These are phyloP conservation scores for Athripsodes cinereus DNA, from an alignment of 2,888 invertebrate species.

Conservation along the genomic window DNA sequence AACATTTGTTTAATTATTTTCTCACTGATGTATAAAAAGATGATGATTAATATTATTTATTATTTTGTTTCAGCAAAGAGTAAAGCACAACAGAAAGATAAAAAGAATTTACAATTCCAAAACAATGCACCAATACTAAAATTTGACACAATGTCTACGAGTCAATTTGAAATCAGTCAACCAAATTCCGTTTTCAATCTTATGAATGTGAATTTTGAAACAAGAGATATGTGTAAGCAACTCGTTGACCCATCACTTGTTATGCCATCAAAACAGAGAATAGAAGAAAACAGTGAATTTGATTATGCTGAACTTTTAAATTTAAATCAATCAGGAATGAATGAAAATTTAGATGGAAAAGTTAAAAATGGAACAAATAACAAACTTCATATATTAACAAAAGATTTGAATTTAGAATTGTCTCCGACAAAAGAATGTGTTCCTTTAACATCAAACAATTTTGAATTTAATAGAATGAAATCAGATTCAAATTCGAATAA, in stretches of 20 bases:
- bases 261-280: constrained; percentile 14
- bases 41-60: not conserved
- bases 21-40: no score
- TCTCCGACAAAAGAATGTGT: not conserved
- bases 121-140: constrained; percentile 4
- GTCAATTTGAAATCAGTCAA: constrained; percentile 18
- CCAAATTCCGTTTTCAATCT: constrained; percentile 12
- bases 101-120: not conserved
- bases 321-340: not conserved
- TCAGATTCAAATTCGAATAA: constrained; percentile 1
- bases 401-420: not conserved
- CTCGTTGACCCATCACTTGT: constrained; percentile 16
- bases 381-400: not conserved
- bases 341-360: no score
- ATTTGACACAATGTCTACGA: constrained; percentile 12
- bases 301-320: constrained; percentile 13
- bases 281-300: constrained; percentile 2
- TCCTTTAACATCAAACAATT: not conserved
- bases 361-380: not conserved
- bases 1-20: no score
- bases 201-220: constrained; percentile 8
- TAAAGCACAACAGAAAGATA: not conserved
- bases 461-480: not conserved
- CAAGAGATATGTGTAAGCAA: constrained; percentile 10
- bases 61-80: not conserved